Base-by-base conservation (phyloP, 2,888 invertebrate species). In the Troides oblongomaculatus region DNA sequence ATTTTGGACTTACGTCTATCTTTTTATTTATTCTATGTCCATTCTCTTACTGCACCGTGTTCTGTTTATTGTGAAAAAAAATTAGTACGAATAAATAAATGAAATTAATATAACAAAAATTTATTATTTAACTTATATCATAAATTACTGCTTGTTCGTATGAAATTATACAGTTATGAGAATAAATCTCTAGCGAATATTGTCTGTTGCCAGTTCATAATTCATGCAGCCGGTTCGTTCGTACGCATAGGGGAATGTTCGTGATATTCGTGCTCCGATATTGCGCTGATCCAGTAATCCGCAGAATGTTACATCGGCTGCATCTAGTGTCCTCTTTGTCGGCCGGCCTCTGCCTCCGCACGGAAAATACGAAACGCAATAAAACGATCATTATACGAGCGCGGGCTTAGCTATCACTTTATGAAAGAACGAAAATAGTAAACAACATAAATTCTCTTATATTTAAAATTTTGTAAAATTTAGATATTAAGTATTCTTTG, bases 281-380 rank as follows among this genome's bases (percentile, higher is more conserved):
- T 80, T 80, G 78, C 77, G 70, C 74, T 73, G 74, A 78, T 75
- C 69, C 74, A 72, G 73, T 83, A 82, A 84, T 81, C 82, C 78
- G 71, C 75, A 70, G 77, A 80, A 82, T 77, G 75, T 76, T 77
- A 64, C 50, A 65, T 69, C 56, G 21, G 60, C 36, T 18, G 39
- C 65, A 30, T 65, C 43, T 25, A 69, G 36, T 56, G 25, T 43
- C 17, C 60, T 23, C 46, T 64, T 21, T 53, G 60, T 56, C 60
- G 21, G 25, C 23, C 23, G 6, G 23, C 14, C 4, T 36, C 23
- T 12, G 23, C 14, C 1, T 57, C 14, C 21, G 30, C 7, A 18
- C 23, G 6, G 58, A 23, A 59, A 58, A 63, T 63, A 63, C 64
- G 56, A 53, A 60, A 23, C 17, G 59, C 68, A 64, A 64, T 67